Base-by-base conservation (phyloP, 2,888 invertebrate genomes). In the Autographa pulchrina region DNA sequence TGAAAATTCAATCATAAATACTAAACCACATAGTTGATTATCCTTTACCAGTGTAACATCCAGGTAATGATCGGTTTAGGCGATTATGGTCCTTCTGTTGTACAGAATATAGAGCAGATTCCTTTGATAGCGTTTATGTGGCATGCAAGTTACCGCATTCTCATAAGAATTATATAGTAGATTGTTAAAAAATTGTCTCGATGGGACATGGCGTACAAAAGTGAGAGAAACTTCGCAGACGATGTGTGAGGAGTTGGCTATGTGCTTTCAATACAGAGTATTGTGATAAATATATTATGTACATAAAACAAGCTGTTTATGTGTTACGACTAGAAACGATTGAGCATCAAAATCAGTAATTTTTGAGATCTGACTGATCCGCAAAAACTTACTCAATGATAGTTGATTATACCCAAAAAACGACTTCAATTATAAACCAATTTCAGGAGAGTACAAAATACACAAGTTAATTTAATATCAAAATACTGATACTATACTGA, bases 121-220 rank as follows among this genome's bases (percentile, higher is more conserved):
- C 35, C 25, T 18, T 38, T 84, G 72, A 41, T 68, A 8, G 18
- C 58, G 16, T 2, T 7, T 62, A 62, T 60, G 18, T 69, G 58
- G 60, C 61, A 78, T 73, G 77, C 76, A 81, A 86, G 86, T 85
- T 82, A 83, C 68, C 62, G 73, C 71, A 77, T 86, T 88, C 88
- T 83, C 88, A 88, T 83, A 85, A 80, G 77, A 80, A 84, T 79
- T 72, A 74, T 74, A 77, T 76, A 67, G 68, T 52, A 62, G 72
- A 72, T 76, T 68, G 77, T 81, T 81, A 82, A 82, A 81, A 82
- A 81, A 64, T 82, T 80, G 82, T 72, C 73, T 70, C 59, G 18
- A 68, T 66, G 72, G 59, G 66, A 69, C 48, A n/a, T 72, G 68
- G 59, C 64, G 60, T 62, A 54, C 67, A 77, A 67, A 75, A 77